These are phyloP conservation scores for Sitta europaea DNA, from an alignment of 2,113 vertebrate genomes.

Conservation along the genomic window DNA sequence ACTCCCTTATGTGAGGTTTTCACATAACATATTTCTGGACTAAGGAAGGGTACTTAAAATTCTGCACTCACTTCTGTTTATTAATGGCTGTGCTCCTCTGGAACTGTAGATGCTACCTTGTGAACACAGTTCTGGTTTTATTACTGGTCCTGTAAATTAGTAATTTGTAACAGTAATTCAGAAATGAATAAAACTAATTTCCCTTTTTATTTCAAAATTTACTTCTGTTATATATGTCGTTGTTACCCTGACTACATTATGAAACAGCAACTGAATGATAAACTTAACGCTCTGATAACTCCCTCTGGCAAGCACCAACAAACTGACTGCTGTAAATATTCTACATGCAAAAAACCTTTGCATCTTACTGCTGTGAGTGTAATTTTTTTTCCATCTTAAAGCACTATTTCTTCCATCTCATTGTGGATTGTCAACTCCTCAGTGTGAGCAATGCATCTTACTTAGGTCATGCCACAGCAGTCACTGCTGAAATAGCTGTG, in stretches of 20 bases:
- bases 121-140: conserved; percentile 30
- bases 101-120: not conserved
- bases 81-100: conserved; percentile 17
- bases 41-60: conserved; percentile 47
- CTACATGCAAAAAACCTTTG: not conserved
- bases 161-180: not conserved
- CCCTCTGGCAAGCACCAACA: not conserved
- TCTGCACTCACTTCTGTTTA: conserved; percentile 17
- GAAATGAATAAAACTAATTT: conserved; percentile 36
- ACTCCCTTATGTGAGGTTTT: conserved; percentile 33
- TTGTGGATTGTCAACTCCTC: not conserved
- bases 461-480: not conserved
- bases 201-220: conserved; percentile 34
- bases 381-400: not conserved
- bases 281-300: not conserved
- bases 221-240: not conserved
- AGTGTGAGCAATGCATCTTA: not conserved
- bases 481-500: not conserved
- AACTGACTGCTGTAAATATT: not conserved
- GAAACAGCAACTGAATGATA: not conserved
- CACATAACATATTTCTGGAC: conserved; percentile 24
- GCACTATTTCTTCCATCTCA: not conserved
- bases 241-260: not conserved
- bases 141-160: conserved; percentile 25
- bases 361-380: not conserved